These are phyloP conservation scores for Drosophila engyochracea DNA, from an alignment of 2,888 invertebrate genomes.

Conservation along the genomic window DNA sequence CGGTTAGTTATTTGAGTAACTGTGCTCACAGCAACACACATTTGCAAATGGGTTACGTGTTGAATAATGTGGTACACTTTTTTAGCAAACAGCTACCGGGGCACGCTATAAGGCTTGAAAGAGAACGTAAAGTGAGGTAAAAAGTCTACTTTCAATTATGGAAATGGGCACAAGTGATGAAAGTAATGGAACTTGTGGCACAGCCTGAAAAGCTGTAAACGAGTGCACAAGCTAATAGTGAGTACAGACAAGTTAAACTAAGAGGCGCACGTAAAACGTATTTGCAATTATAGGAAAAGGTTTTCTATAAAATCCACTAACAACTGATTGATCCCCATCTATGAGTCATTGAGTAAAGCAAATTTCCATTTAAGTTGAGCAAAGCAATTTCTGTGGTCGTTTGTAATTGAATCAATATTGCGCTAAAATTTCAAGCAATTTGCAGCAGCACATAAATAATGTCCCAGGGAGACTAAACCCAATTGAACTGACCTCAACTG, in stretches of 20 bases:
- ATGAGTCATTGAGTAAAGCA: neutral
- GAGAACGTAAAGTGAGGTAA: neutral
- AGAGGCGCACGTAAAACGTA: neutral
- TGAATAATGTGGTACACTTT: slow-evolving; percentile 55
- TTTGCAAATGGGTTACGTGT: slow-evolving; percentile 68
- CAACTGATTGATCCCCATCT: neutral
- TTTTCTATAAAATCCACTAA: neutral
- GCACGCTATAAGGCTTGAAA: slow-evolving; percentile 4
- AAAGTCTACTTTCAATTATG: slow-evolving; percentile 31
- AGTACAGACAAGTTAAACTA: neutral
- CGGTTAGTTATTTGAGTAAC: slow-evolving; percentile 51
- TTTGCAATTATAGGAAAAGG: neutral
- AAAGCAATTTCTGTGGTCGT: neutral
- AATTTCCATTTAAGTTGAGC: neutral
- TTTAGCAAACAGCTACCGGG: slow-evolving; percentile 27
- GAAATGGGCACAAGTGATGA: slow-evolving; percentile 26
- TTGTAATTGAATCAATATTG: slow-evolving; percentile 21
- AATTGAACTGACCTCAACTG: slow-evolving; percentile 6
- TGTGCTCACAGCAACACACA: slow-evolving; percentile 38
- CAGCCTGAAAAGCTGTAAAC: neutral
- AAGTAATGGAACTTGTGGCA: slow-evolving; percentile 4
- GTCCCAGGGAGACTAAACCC: slow-evolving; percentile 4
- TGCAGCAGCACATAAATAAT: slow-evolving; percentile 39
- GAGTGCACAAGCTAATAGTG: neutral
- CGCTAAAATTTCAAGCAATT: slow-evolving; percentile 19